Base-by-base conservation (phyloP, 2,888 invertebrate genomes). In the Hedychridium roseum region DNA sequence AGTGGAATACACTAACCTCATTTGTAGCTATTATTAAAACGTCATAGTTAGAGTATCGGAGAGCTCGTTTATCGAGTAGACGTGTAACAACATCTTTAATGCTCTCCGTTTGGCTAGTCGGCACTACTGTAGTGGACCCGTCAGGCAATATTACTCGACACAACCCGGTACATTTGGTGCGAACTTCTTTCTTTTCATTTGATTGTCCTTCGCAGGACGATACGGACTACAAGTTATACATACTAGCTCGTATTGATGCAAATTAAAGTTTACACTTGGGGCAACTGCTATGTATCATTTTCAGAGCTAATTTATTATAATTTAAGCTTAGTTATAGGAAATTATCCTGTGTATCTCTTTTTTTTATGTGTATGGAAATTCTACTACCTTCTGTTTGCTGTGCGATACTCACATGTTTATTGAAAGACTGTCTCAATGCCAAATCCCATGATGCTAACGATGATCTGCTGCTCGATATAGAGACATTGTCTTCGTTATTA, bases 71-170 rank as follows among this genome's bases (percentile, higher is more conserved):
- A 74, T 92, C 92, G 70, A 96, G 84, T 55, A 96, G 83, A 48
- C 91, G 84, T 58, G 89, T 88, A 16, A 97, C 88, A 43, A 95
- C 84, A 56, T 88, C 85, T 49, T 87, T 86, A 48, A 96, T 88
- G 0, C 89, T 88, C 75, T 92, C 89, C 18, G 85, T 83, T 14
- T 87, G 82, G 64, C 88, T 88, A 35, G 92, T 91, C 63, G 90
- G 90, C 49, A 96, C 91, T 60, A 97, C 94, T 1, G 96, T 94
- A 2, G 96, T 94, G 48, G 94, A 93, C 36, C 92, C 91, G 80
- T 96, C 95, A 1, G 92, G 92, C 51, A 97, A 82, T 70, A 92
- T 87, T 51, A 97, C 92, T 58, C 94, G 87, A 74, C 94, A 94
- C 20, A 92, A 74, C 50, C 79, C 79, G 56, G 77, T 73, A 60